Percentiles rank a stretch among this genome's conserved stretches.
phyloP scores from a whole-genome alignment of 2,888 invertebrate genomes.

The Andrena hattorfiana region DNA sequence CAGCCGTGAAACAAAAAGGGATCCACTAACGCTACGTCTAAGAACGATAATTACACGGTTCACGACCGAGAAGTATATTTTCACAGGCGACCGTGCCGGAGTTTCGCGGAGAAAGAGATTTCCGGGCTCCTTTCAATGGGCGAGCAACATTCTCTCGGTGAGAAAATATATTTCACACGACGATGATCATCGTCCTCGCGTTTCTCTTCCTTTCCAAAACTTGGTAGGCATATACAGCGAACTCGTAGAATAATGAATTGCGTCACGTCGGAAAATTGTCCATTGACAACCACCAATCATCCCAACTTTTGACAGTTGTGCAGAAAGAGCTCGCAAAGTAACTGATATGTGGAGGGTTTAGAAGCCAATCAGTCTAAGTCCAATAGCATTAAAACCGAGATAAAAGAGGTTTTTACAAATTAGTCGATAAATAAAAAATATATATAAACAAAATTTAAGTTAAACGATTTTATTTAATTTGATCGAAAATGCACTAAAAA shows the following conservation, averaged over 20 bases:
- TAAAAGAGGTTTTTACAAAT: too few species aligned
- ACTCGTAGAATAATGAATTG: background rate
- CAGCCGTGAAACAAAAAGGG: constrained; percentile 1
- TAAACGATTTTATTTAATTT: too few species aligned
- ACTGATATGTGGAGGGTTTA: too few species aligned
- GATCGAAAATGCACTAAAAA: too few species aligned
- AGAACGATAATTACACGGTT: constrained; percentile 62
- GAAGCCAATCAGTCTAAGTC: too few species aligned
- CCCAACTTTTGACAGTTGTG: too few species aligned
- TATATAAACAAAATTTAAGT: too few species aligned
- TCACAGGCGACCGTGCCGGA: constrained; percentile 67
- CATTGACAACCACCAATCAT: background rate
- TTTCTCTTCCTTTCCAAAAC: constrained; percentile 42
- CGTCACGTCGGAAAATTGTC: background rate
- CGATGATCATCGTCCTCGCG: constrained; percentile 57
- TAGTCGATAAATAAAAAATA: too few species aligned
- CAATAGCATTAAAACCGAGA: too few species aligned
- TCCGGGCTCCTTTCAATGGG: constrained; percentile 71
- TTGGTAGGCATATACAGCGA: background rate
- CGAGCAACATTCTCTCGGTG: constrained; percentile 61
- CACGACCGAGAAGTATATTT: constrained; percentile 64
- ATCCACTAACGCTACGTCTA: constrained; percentile 11
- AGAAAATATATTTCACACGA: constrained; percentile 68
- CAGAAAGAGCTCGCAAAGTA: too few species aligned
- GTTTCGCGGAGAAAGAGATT: constrained; percentile 70